Evolutionary conservation across 2,888 invertebrate species (phyloP).

Genomic region (Mechanitis messenoides): DNA sequence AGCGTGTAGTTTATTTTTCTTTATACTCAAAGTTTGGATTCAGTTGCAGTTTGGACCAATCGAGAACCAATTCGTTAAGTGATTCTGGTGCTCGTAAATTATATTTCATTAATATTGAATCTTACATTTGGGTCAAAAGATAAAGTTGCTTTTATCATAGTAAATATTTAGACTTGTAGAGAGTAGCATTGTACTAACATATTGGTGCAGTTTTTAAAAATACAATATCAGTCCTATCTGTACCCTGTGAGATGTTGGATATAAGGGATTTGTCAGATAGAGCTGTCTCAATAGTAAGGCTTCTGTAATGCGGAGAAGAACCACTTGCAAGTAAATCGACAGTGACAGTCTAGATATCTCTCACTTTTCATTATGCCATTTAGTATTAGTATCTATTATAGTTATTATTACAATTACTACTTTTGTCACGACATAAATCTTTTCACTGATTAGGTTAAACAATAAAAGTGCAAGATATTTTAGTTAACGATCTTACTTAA

Average conservation of each 20-base stretch:
- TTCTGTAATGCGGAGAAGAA: constrained; percentile 14
- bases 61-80: constrained; percentile 22
- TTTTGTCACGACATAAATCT: too few species aligned
- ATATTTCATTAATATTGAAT: not conserved
- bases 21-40: constrained; percentile 18
- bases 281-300: constrained; percentile 13
- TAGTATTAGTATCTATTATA: not conserved
- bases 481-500: too few species aligned
- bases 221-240: constrained; percentile 14
- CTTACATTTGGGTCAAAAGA: too few species aligned
- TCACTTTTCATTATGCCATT: not conserved
- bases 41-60: constrained; percentile 19
- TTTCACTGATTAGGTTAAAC: too few species aligned
- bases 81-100: constrained; percentile 12
- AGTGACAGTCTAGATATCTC: not conserved
- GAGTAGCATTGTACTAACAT: not conserved
- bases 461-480: too few species aligned
- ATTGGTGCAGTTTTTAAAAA: constrained; percentile 6
- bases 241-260: constrained; percentile 17
- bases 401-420: not conserved
- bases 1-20: constrained; percentile 20
- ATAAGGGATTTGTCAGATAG: constrained; percentile 24
- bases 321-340: constrained; percentile 1
- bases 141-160: not conserved
- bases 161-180: not conserved